Evolutionary conservation across 1,140 invertebrate genomes (phyloP), one percentile per base, ranked within the genome.

Genomic region (Manduca sexta): DNA sequence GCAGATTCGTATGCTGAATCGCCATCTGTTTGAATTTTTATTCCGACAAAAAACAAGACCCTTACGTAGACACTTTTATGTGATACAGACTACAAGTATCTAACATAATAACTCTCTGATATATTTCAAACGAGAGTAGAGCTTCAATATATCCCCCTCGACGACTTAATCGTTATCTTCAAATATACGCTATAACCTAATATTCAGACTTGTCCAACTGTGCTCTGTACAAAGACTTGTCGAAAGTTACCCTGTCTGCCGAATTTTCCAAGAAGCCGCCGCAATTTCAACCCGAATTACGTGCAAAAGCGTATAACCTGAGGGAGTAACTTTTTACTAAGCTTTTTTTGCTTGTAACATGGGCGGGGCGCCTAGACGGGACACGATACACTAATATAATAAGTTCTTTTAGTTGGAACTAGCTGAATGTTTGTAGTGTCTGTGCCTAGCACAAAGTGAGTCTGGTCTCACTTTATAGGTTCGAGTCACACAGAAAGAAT

Each of bases 361-460:
- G n/a, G 41, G 14, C 41, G 30, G 30, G 34, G 14, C 38, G 11
- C n/a, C n/a, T n/a, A n/a, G n/a, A 15, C 38, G 49, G 43, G 44
- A 17, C 15, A 45, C 21, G 17, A 29, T 21, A 50, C 17, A 55
- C 47, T 50, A 56, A 56, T 50, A 50, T 50, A 46, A 50, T 45
- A 49, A 49, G 40, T 44, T 50, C 37, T 45, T 45, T 39, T 35
- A 39, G 14, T 45, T 31, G 33, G 49, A 47, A 50, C 47, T 46
- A 46, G 38, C 42, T 41, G 45, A 44, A 48, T 34, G 31, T 18
- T 29, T 45, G 38, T 56, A 56, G 42, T 45, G 44, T 55, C 45
- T 46, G 40, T 49, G 31, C 31, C 31, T 26, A 26, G 21, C 8
- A n/a, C n/a, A n/a, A n/a, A n/a, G n/a, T n/a, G n/a, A n/a, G n/a